phyloP scores from a whole-genome alignment of 1,140 invertebrate genomes.

The Drosophila sp. region DNA sequence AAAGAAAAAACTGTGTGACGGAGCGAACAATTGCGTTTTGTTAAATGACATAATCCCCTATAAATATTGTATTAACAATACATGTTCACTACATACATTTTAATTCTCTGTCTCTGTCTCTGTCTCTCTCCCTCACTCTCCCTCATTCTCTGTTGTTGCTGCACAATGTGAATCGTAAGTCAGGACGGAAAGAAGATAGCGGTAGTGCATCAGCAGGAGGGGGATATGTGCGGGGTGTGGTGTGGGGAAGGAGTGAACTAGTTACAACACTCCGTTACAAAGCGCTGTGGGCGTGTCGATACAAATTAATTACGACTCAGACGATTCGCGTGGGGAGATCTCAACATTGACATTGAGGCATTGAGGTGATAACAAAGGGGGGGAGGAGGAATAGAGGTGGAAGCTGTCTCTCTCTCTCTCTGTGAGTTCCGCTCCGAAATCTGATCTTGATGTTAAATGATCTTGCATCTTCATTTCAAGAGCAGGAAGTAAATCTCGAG shows the following conservation, averaged over 20 bases:
- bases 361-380: not conserved
- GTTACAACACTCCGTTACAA: constrained; percentile 12
- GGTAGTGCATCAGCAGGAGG: not conserved
- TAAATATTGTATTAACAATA: constrained; percentile 63
- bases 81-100: constrained; percentile 15
- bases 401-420: not conserved
- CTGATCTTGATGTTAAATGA: not conserved
- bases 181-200: constrained; percentile 1
- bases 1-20: constrained; percentile 26
- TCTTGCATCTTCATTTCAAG: constrained; percentile 12
- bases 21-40: constrained; percentile 63
- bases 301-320: constrained; percentile 14
- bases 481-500: constrained; percentile 6
- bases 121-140: not conserved
- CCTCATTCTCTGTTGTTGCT: constrained; percentile 25
- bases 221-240: not conserved
- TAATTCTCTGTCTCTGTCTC: constrained; percentile 29
- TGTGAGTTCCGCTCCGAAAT: not conserved
- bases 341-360: constrained; percentile 7
- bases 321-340: constrained; percentile 10
- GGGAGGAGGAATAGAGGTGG: not conserved
- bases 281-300: constrained; percentile 2
- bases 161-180: constrained; percentile 23
- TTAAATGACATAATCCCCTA: constrained; percentile 72
- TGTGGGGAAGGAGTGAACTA: not conserved